These are phyloP conservation scores for Blastobasis lacticolella DNA, from an alignment of 2,888 invertebrate species.

Conservation along the genomic window DNA sequence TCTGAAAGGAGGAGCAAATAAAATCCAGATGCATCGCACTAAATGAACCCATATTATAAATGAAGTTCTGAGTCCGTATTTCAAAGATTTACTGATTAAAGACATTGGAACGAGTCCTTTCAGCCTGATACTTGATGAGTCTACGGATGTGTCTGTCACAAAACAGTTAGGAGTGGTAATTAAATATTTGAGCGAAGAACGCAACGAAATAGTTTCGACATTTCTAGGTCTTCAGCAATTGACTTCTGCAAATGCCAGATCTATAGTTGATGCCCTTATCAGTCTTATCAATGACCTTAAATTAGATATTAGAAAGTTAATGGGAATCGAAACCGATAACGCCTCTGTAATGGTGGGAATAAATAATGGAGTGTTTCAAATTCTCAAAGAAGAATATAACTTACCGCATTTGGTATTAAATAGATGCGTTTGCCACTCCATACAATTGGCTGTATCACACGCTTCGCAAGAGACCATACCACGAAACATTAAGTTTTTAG, in stretches of 20 bases:
- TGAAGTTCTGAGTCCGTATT: constrained; percentile 3
- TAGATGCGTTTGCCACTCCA: constrained; percentile 1
- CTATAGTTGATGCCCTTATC: constrained; percentile 3
- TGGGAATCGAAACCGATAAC: constrained; percentile 1
- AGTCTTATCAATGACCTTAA: background rate
- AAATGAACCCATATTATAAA: constrained; percentile 4
- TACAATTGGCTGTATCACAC: background rate
- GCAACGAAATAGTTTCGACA: constrained; percentile 4
- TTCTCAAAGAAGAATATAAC: background rate
- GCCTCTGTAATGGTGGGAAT: background rate
- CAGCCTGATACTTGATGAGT: constrained; percentile 4
- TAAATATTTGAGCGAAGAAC: constrained; percentile 2
- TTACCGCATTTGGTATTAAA: background rate
- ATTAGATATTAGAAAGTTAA: background rate
- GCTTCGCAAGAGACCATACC: too few species aligned
- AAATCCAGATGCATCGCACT: constrained; percentile 2
- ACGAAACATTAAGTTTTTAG: constrained; percentile 1
- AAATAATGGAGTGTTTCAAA: background rate
- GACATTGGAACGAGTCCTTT: background rate
- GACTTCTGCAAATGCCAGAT: constrained; percentile 1
- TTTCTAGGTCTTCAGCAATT: constrained; percentile 3
- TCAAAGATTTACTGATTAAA: background rate
- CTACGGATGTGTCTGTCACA: constrained; percentile 3
- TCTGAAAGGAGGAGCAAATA: background rate
- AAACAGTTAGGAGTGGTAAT: constrained; percentile 4